phyloP scores from a whole-genome alignment of 2,113 vertebrate genomes.

The Columbina picui region DNA sequence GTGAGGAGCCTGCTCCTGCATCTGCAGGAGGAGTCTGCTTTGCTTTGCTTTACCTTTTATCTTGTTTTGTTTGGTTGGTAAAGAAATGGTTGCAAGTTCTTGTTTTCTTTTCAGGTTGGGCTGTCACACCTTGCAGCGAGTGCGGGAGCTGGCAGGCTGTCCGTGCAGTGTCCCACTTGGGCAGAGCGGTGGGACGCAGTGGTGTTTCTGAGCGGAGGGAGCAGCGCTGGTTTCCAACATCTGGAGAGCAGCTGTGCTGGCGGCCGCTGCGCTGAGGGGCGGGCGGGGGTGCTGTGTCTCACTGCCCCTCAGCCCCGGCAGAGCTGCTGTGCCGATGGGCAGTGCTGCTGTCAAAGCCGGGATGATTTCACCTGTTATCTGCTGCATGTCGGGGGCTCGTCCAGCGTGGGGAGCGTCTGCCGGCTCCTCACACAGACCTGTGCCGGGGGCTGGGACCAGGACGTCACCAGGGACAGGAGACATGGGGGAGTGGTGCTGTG shows the following conservation, averaged over 20 bases:
- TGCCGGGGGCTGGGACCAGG: fast-evolving
- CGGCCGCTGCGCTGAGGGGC: fast-evolving
- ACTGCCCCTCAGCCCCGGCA: neutral
- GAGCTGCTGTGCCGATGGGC: neutral
- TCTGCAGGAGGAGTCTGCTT: neutral
- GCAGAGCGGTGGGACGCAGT: neutral
- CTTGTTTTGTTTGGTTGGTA: neutral
- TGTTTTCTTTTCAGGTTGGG: neutral
- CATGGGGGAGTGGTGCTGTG: neutral
- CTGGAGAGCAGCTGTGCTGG: conserved; percentile 16
- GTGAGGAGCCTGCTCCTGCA: fast-evolving
- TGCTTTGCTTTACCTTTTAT: neutral
- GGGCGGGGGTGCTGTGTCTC: fast-evolving
- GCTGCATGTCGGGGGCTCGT: neutral
- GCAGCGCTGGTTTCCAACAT: neutral
- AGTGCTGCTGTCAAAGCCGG: neutral
- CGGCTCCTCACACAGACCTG: fast-evolving
- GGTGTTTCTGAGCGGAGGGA: neutral
- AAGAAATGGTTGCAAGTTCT: neutral
- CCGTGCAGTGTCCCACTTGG: neutral
- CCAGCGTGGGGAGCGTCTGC: fast-evolving
- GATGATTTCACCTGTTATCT: neutral
- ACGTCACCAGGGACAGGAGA: fast-evolving
- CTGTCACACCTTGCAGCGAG: neutral
- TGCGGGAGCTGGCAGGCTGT: neutral